Evolutionary conservation across 2,113 vertebrate species (phyloP).

Genomic region (Symphodus melops): DNA sequence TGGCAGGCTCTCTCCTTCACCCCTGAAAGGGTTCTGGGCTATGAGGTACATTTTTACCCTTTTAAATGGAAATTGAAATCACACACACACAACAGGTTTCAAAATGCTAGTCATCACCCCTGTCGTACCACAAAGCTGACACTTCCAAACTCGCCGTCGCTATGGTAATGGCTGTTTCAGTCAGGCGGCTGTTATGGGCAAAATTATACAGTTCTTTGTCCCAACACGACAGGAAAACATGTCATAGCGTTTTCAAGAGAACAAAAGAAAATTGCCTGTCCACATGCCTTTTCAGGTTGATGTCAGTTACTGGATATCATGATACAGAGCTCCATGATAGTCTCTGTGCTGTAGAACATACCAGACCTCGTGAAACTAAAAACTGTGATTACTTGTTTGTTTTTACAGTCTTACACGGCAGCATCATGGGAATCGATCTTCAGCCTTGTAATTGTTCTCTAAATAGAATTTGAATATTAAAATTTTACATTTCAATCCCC

Average conservation of each 20-base stretch:
- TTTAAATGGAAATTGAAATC: conserved; percentile 78
- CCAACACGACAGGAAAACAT: conserved; percentile 52
- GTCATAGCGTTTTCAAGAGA: conserved; percentile 51
- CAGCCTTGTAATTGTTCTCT: conserved; percentile 1
- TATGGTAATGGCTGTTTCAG: conserved; percentile 70
- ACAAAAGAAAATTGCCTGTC: conserved; percentile 66
- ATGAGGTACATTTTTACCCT: conserved; percentile 87
- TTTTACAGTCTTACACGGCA: conserved; percentile 1
- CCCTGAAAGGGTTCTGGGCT: conserved; percentile 92
- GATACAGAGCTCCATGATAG: conserved; percentile 25
- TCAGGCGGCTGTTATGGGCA: conserved; percentile 31
- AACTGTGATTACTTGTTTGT: conserved; percentile 7
- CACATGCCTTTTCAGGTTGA: conserved; percentile 43
- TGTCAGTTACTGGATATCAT: conserved; percentile 45
- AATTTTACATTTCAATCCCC: conserved; percentile 26
- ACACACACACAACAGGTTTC: conserved; percentile 52
- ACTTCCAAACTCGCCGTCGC: conserved; percentile 59
- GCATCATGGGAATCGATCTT: not conserved
- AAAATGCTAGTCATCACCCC: conserved; percentile 70
- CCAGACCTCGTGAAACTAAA: conserved; percentile 3
- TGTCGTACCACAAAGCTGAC: conserved; percentile 61
- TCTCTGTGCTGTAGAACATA: conserved; percentile 4
- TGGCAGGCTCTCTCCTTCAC: conserved; percentile 89
- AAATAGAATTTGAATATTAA: conserved; percentile 39
- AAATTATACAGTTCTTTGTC: conserved; percentile 72